These are phyloP conservation scores for Andrena cerasifolii DNA, from an alignment of 1,140 invertebrate genomes.

Conservation along the genomic window DNA sequence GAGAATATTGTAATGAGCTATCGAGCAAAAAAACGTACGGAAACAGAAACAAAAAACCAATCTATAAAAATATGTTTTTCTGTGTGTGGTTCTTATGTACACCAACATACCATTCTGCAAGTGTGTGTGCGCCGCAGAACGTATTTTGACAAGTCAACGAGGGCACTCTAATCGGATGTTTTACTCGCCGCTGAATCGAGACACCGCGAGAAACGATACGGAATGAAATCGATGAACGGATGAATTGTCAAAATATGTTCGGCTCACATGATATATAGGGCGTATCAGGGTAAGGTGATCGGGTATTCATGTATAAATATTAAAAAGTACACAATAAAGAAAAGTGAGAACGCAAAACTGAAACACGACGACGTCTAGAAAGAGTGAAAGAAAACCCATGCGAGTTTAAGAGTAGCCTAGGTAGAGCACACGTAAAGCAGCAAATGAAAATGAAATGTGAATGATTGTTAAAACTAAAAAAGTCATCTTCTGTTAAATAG, in stretches of 20 bases:
- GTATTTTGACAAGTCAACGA: constrained; percentile 72
- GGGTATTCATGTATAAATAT: constrained; percentile 70
- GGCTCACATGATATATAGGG: constrained; percentile 62
- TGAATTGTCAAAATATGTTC: constrained; percentile 75
- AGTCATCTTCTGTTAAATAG: constrained; percentile 67
- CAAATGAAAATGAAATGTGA: constrained; percentile 81
- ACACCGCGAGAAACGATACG: too few species aligned
- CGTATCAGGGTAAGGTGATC: constrained; percentile 64
- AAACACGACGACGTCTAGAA: constrained; percentile 57
- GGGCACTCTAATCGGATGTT: not conserved
- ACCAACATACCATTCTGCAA: constrained; percentile 83
- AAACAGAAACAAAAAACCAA: constrained; percentile 72
- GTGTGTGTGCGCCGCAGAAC: constrained; percentile 75
- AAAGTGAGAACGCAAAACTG: constrained; percentile 29
- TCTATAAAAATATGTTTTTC: constrained; percentile 76
- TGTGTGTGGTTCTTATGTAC: constrained; percentile 82
- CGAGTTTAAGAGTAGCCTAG: constrained; percentile 68
- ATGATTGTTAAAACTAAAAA: constrained; percentile 78
- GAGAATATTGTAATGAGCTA: constrained; percentile 72
- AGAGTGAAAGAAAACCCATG: constrained; percentile 51
- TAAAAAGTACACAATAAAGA: constrained; percentile 52
- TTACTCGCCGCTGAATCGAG: not conserved
- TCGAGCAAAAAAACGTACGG: constrained; percentile 70
- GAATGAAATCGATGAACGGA: constrained; percentile 31
- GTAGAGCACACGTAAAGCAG: constrained; percentile 80